Evolutionary conservation across 2,888 invertebrate genomes (phyloP).

Genomic region (Drosophila sordidapex): DNA sequence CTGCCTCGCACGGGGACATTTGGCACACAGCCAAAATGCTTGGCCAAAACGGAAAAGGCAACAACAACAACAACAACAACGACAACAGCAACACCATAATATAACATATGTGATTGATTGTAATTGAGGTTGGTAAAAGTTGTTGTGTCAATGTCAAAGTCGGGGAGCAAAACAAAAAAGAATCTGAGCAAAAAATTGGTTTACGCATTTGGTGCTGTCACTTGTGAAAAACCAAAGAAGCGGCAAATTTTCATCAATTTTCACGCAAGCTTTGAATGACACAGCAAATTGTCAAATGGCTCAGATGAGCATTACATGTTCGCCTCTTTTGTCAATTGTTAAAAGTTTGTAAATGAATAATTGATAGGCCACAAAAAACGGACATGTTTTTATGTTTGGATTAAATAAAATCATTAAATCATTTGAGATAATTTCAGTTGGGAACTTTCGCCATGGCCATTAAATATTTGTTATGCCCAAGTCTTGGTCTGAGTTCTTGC

Average conservation of each 20-base stretch:
- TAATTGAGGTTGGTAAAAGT: conserved; percentile 81
- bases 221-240: conserved; percentile 51
- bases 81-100: conserved; percentile 32
- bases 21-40: conserved; percentile 53
- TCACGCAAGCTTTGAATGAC: conserved; percentile 33
- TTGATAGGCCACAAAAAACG: background rate
- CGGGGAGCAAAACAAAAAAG: conserved; percentile 17
- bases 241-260: conserved; percentile 52
- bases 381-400: background rate
- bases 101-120: conserved; percentile 79
- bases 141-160: conserved; percentile 76
- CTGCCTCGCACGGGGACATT: conserved; percentile 32
- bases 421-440: background rate
- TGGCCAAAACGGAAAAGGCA: conserved; percentile 34
- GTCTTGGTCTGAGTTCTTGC: background rate
- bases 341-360: conserved; percentile 14
- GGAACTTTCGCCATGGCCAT: background rate
- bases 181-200: conserved; percentile 51
- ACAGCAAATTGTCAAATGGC: conserved; percentile 38
- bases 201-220: conserved; percentile 50
- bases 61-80: conserved; percentile 20
- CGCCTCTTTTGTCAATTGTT: conserved; percentile 38
- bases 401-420: background rate
- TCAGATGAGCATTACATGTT: conserved; percentile 14
- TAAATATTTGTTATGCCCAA: conserved; percentile 2